Percentiles rank a stretch among this genome's conserved stretches.
Conservation (phyloP, 2,113 vertebrate genomes). For the Callipepla squamata region DNA sequence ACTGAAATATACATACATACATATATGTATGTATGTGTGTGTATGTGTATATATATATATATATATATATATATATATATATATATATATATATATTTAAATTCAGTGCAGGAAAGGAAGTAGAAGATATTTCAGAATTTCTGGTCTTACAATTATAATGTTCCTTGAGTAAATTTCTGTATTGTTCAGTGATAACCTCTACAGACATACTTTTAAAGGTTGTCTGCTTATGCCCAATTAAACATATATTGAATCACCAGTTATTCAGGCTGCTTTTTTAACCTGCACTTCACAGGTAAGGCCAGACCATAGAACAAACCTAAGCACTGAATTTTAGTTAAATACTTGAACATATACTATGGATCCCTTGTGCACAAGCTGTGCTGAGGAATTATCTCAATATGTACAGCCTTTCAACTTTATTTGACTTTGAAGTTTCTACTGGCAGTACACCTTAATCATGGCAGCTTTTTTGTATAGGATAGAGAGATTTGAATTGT, state of each 20-base stretch:
- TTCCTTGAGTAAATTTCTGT: neutral
- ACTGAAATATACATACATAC: neutral
- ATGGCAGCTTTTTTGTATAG: neutral
- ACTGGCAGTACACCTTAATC: neutral
- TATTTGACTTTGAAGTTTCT: neutral
- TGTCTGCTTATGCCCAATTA: neutral
- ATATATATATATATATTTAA: neutral
- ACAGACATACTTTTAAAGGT: neutral
- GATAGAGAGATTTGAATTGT: neutral
- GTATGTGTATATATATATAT: no score
- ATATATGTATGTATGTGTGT: no score
- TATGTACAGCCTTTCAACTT: neutral
- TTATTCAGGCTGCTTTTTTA: neutral
- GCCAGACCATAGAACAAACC: neutral
- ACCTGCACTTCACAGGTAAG: neutral
- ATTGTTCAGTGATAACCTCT: fast-evolving
- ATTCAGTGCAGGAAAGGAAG: fast-evolving
- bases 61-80: no score
- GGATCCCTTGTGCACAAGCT: neutral
- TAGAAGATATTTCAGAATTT: neutral
- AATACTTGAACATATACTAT: neutral
- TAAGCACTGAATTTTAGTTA: neutral
- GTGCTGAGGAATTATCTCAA: neutral
- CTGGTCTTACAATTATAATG: neutral
- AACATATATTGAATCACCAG: neutral